Evolutionary conservation across 2,888 invertebrate genomes (phyloP), one percentile per base, ranked within the genome.

Genomic region (Trissolcus japonicus): DNA sequence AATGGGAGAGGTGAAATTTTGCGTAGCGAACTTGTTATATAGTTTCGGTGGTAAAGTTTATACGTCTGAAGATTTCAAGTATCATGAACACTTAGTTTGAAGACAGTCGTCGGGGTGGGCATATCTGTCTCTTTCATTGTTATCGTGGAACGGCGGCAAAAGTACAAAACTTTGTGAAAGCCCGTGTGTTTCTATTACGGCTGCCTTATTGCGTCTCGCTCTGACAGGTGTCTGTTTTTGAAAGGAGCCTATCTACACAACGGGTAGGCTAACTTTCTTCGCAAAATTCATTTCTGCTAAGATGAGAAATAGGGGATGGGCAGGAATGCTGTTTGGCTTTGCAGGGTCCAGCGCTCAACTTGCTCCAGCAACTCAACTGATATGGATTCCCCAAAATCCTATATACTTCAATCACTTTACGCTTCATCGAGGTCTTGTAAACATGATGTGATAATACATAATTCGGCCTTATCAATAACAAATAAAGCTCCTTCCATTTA

Each of bases 211-310:
- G 73, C 73, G 61, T 66, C 60, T 60, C 60, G 61, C 73, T 66
- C 66, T 73, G 73, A 66, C 73, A 73, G 73, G 72, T 73, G 65
- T 73, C 72, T 73, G 65, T 66, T 66, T 73, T 73, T 73, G 73
- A 73, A 66, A 66, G 63, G 73, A 56, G 46, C 67, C 25, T 41
- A 59, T 46, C 63, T 59, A 63, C 71, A 63, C 59, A 59, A 53
- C 51, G 66, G 67, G 48, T n/a, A n/a, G n/a, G n/a, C 51, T 61
- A 74, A 66, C 74, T 66, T 74, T 74, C 66, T 67, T 51, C 53
- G 54, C 61, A 61, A 74, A 66, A 66, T 74, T 61, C 66, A 67
- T 66, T 66, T 60, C 57, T 54, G 62, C 65, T 60, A 19, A 55
- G 46, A 40, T 16, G 56, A 29, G 40, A 25, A 43, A 43, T 53